Conservation (phyloP, 2,113 vertebrate species). For the Alethe diademata region DNA sequence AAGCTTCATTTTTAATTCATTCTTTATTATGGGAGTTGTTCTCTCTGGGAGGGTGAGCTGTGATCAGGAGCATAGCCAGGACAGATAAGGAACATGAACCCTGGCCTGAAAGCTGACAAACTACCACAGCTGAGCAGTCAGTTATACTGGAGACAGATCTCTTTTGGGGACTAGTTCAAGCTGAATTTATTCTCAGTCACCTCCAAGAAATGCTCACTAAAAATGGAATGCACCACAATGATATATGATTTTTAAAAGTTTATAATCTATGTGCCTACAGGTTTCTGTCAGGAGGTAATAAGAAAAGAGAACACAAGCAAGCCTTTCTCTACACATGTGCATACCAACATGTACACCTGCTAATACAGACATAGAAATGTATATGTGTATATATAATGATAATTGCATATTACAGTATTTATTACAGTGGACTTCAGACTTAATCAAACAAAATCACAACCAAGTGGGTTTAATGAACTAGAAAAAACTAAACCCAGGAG, state of each 20-base stretch:
- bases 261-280: background rate
- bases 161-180: background rate
- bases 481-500: background rate
- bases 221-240: background rate
- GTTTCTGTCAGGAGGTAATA: background rate
- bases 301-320: background rate
- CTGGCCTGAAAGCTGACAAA: slow-evolving; percentile 6
- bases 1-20: slow-evolving; percentile 54
- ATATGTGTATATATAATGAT: background rate
- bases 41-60: slow-evolving; percentile 18
- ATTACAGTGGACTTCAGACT: background rate
- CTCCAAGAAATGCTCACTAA: background rate
- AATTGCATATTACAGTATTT: background rate
- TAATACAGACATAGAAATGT: background rate
- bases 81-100: slow-evolving; percentile 21
- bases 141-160: background rate
- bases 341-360: background rate
- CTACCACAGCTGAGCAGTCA: background rate
- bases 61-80: slow-evolving; percentile 45
- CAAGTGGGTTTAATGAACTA: background rate
- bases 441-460: background rate
- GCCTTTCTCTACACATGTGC: background rate
- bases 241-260: slow-evolving; percentile 1
- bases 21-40: slow-evolving; percentile 43
- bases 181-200: slow-evolving; percentile 23